A percentile compares a stretch with the other conserved stretches of the same genome.
phyloP scores from a whole-genome alignment of 2,113 vertebrate genomes.

The Genyomyrus donnyi region DNA sequence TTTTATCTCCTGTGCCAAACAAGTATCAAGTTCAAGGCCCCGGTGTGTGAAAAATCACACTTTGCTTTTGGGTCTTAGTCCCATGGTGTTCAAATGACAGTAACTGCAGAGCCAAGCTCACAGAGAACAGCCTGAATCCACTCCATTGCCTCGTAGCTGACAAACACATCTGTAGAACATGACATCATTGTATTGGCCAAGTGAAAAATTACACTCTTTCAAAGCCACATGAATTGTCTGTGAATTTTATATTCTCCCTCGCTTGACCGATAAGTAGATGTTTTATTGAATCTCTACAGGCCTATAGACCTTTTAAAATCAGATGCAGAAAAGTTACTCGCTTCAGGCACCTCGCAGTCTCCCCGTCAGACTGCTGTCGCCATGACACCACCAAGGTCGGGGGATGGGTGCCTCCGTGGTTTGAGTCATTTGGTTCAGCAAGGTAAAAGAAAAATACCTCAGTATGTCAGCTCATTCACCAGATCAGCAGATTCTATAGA shows the following conservation, averaged over 20 bases:
- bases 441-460: background rate
- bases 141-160: background rate
- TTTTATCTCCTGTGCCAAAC: background rate
- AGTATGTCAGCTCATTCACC: background rate
- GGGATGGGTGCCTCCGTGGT: background rate
- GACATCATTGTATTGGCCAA: background rate
- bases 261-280: background rate
- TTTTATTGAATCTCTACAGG: background rate
- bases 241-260: background rate
- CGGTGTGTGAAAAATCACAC: background rate
- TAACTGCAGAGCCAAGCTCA: background rate
- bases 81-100: background rate
- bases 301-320: background rate
- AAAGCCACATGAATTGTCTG: background rate
- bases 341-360: background rate
- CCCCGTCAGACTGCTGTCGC: background rate
- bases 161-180: background rate
- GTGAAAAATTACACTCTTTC: conserved; percentile 1
- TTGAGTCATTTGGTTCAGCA: background rate
- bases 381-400: background rate
- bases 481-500: background rate
- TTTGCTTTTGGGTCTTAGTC: background rate
- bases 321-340: background rate
- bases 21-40: background rate
- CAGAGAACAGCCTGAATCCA: background rate